Evolutionary conservation across 2,888 invertebrate species (phyloP).

Genomic region (Lucinisca nassula): DNA sequence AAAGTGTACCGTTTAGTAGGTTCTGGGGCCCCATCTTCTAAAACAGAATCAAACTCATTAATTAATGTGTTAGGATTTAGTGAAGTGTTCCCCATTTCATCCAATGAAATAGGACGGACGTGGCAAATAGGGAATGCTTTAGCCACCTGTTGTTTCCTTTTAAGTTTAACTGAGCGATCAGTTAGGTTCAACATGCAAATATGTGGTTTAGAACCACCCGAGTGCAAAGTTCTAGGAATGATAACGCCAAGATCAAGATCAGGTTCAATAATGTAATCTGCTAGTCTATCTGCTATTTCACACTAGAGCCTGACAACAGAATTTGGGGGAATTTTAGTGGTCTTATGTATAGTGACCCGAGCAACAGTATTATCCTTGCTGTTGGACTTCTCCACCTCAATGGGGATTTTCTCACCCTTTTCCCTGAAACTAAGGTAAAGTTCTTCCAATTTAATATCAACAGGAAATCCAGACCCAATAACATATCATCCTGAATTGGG

Average conservation of each 20-base stretch:
- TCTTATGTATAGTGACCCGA: neutral
- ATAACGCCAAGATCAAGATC: neutral
- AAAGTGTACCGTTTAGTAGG: too few relatives aligned
- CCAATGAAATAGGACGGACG: neutral
- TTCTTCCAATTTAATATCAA: neutral
- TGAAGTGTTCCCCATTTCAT: neutral
- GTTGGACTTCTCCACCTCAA: neutral
- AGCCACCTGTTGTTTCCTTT: neutral
- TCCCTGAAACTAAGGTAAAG: too few relatives aligned
- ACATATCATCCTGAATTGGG: slow-evolving; percentile 61
- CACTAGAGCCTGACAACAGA: neutral
- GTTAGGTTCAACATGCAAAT: neutral
- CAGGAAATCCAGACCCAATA: slow-evolving; percentile 55
- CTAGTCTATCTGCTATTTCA: neutral
- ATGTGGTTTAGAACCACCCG: neutral
- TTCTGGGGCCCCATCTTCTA: neutral
- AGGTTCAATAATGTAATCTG: neutral
- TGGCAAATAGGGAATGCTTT: neutral
- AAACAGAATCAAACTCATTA: too few relatives aligned
- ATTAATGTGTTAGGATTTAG: too few relatives aligned
- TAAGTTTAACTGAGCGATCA: neutral
- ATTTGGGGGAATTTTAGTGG: neutral
- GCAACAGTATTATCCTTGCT: neutral
- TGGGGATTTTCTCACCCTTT: neutral
- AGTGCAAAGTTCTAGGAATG: neutral